phyloP scores from a whole-genome alignment of 2,113 vertebrate species.

The Xiphophorus couchianus region DNA sequence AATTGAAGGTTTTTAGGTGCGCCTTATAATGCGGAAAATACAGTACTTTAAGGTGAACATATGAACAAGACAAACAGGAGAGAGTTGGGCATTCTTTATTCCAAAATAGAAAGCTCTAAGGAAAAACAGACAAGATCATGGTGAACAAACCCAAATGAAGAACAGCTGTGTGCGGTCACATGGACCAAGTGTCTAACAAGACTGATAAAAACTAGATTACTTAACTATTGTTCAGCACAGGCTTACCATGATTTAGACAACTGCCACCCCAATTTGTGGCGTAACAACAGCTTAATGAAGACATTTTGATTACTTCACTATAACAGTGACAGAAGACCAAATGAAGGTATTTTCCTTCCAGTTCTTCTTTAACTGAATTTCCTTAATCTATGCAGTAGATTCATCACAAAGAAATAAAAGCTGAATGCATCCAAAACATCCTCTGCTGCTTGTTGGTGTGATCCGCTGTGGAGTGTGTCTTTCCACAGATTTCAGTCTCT shows the following conservation, averaged over 20 bases:
- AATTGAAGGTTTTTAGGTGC: too few relatives aligned
- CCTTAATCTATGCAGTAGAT: slow-evolving; percentile 27
- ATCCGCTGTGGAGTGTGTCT: neutral
- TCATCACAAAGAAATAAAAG: slow-evolving; percentile 62
- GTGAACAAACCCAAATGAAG: slow-evolving; percentile 53
- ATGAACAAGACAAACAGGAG: slow-evolving; percentile 20
- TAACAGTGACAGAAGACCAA: neutral
- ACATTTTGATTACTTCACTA: slow-evolving; percentile 14
- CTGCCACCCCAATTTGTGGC: slow-evolving; percentile 47
- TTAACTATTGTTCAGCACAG: slow-evolving; percentile 46
- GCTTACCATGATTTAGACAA: slow-evolving; percentile 43
- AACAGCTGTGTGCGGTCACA: slow-evolving; percentile 30
- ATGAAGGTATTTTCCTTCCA: neutral
- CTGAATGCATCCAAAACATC: slow-evolving; percentile 50
- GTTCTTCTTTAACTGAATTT: slow-evolving; percentile 26
- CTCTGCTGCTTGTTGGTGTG: slow-evolving; percentile 18
- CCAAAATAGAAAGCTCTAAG: slow-evolving; percentile 82
- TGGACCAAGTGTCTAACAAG: slow-evolving; percentile 29
- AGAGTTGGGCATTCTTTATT: slow-evolving; percentile 79
- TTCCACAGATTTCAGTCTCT: neutral
- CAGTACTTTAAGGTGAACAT: neutral
- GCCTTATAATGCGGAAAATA: too few relatives aligned
- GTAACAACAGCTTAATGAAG: slow-evolving; percentile 30
- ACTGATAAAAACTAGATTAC: slow-evolving; percentile 39
- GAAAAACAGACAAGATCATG: slow-evolving; percentile 70